Evolutionary conservation across 2,113 vertebrate genomes (phyloP), one percentile per base, ranked within the genome.

Genomic region (Serilophus lunatus): DNA sequence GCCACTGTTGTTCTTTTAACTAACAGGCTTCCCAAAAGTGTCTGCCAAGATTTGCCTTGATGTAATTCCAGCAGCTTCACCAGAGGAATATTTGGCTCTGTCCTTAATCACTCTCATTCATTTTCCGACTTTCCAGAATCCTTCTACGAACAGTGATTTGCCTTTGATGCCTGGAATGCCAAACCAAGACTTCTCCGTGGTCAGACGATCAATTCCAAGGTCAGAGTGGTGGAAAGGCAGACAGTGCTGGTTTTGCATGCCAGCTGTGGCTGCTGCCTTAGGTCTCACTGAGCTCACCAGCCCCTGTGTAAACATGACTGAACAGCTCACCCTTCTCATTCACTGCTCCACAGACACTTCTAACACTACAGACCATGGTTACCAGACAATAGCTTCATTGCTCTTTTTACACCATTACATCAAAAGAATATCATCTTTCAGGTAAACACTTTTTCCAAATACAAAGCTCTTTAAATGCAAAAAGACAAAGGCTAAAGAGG

Each of bases 41-140:
- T 57, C 61, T 93, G 92, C 87, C 89, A 96, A 85, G 75, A 65
- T 59, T 40, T 72, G 50, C 63, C 50, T 80, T 91, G 64, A 89
- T 85, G 35, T 79, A 89, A 82, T 79, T 92, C 89, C 89, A 95
- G 78, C 18, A 78, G 5, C 49, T 86, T 71, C 64, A 92, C 65
- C 61, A 84, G 45, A 83, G 36, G 31, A 86, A 38, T 85, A 85
- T 92, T 97, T 89, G 87, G 72, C 25, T 86, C 61, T 80, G 50
- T 61, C 78, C 81, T 91, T 76, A 90, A 65, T 79, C 54, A 92
- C 36, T 7, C 50, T 44, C n/a, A 18, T 26, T 50, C 20, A 64
- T 76, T 92, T 82, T 76, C 22, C 0, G 0, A 82, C n/a, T 86
- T 92, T 87, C 11, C 77, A 86, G 17, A 91, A 76, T 50, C 18